A percentile compares a stretch with the other conserved stretches of the same genome.
Conservation (phyloP, 1,140 invertebrate species). For the Drosophila burlai region DNA sequence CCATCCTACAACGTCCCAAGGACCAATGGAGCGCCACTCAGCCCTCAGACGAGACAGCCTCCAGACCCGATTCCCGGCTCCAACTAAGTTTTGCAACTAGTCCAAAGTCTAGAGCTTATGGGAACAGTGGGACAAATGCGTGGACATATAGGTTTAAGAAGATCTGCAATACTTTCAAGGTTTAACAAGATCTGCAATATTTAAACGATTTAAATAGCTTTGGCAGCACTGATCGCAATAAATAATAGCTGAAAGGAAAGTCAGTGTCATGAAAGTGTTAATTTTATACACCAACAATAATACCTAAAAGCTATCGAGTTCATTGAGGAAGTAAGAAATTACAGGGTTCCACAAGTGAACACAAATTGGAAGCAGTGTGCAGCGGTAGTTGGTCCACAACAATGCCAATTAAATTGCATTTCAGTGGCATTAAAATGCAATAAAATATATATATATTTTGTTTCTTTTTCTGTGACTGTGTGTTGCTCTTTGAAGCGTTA, state of each 20-base stretch:
- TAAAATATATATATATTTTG: slow-evolving; percentile 61
- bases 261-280: neutral
- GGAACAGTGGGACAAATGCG: slow-evolving; percentile 41
- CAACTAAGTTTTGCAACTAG: slow-evolving; percentile 43
- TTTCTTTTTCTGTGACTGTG: neutral
- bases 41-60: slow-evolving; percentile 26
- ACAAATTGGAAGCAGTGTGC: slow-evolving; percentile 59
- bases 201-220: neutral
- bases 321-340: neutral
- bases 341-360: neutral
- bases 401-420: slow-evolving; percentile 80
- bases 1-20: slow-evolving; percentile 27
- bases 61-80: slow-evolving; percentile 29
- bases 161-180: too few relatives aligned
- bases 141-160: too few relatives aligned
- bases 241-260: neutral
- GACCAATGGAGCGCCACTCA: slow-evolving; percentile 77
- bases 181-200: neutral
- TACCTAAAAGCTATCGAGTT: neutral
- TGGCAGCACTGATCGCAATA: neutral
- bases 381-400: slow-evolving; percentile 47
- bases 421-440: slow-evolving; percentile 80
- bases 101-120: slow-evolving; percentile 65
- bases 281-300: slow-evolving; percentile 1
- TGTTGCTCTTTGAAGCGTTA: slow-evolving; percentile 64